Evolutionary conservation across 2,888 invertebrate genomes (phyloP).

Genomic region (Calliphora vomitoria): DNA sequence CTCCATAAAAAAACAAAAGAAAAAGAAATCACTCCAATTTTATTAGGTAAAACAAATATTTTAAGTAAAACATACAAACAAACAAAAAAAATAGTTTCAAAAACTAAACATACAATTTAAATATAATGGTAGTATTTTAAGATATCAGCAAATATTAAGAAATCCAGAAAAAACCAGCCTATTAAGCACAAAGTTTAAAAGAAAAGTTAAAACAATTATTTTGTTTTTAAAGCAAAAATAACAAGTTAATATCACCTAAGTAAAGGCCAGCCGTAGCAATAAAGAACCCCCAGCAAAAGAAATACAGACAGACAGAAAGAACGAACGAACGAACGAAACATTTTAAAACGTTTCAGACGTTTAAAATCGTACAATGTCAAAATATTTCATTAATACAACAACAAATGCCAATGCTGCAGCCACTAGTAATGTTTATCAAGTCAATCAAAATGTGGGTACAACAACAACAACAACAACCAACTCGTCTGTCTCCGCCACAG

Average conservation of each 20-base stretch:
- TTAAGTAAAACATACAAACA: conserved; percentile 54
- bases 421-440: conserved; percentile 72
- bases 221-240: conserved; percentile 28
- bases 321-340: conserved; percentile 19
- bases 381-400: conserved; percentile 79
- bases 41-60: conserved; percentile 64
- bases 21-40: conserved; percentile 60
- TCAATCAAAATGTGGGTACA: conserved; percentile 71
- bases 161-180: conserved; percentile 40
- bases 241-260: neutral
- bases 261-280: conserved; percentile 15
- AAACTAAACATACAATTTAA: conserved; percentile 67
- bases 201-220: conserved; percentile 25
- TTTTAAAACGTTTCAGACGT: conserved; percentile 58
- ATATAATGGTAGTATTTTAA: conserved; percentile 55
- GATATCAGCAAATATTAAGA: conserved; percentile 60
- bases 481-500: conserved; percentile 62
- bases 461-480: conserved; percentile 55
- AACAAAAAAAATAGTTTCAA: conserved; percentile 73
- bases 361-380: conserved; percentile 79
- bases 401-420: conserved; percentile 77
- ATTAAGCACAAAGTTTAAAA: conserved; percentile 69
- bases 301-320: conserved; percentile 46
- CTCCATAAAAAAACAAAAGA: conserved; percentile 13
- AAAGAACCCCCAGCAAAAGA: conserved; percentile 41